phyloP scores from a whole-genome alignment of 2,797 vertebrate genomes.

The Typhlichthys eigenmanni region DNA sequence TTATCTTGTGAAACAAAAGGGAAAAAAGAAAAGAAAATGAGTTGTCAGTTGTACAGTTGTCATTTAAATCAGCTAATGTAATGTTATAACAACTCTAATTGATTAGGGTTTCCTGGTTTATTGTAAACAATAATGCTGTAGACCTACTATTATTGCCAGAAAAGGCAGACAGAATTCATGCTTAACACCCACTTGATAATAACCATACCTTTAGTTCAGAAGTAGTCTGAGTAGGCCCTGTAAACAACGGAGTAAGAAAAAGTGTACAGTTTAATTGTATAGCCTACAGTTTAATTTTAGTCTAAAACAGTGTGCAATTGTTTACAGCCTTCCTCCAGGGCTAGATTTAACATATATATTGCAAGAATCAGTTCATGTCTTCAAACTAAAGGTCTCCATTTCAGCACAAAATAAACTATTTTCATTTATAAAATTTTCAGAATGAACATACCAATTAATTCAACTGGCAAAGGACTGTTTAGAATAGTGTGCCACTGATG shows the following conservation, averaged over 20 bases:
- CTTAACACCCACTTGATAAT: neutral
- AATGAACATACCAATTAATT: constrained; percentile 29
- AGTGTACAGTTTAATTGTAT: constrained; percentile 18
- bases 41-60: no score
- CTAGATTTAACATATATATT: constrained; percentile 20
- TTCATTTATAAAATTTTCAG: no score
- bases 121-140: neutral
- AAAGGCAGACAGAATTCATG: neutral
- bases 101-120: constrained; percentile 12
- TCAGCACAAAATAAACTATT: constrained; percentile 5
- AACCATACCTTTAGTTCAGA: constrained; percentile 6
- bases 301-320: constrained; percentile 19
- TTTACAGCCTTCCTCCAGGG: no score
- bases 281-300: constrained; percentile 23
- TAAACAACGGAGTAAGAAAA: no score
- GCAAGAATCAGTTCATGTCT: constrained; percentile 22
- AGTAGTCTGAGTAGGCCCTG: no score
- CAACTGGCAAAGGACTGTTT: constrained; percentile 16
- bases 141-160: neutral
- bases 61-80: neutral
- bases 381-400: neutral
- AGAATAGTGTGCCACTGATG: constrained; percentile 7
- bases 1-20: no score
- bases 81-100: constrained; percentile 2
- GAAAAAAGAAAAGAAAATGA: neutral